Evolutionary conservation across 2,113 vertebrate species (phyloP), one percentile per base, ranked within the genome.

Genomic region (Lamprologus tigripictilis): DNA sequence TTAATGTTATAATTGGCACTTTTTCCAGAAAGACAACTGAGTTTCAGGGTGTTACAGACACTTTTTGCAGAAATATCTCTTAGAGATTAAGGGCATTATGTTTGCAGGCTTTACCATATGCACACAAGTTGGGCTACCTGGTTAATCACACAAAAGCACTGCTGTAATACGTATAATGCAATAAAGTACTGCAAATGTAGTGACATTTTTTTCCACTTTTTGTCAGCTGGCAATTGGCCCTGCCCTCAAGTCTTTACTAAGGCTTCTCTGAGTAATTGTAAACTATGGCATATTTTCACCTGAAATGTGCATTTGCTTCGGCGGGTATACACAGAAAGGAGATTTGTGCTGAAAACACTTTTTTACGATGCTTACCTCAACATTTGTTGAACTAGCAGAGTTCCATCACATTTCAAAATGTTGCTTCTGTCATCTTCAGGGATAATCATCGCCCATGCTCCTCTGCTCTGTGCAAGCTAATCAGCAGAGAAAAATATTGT

Each of bases 1-100:
- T 96, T 96, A 96, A 96, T 96, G 96, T 96, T 95, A 82, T 96
- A 97, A 96, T 96, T 96, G 96, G 85, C 93, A 93, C 88, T 92
- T 94, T 94, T 94, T 90, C 88, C 84, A 86, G 68, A 54, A 83
- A 93, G 90, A 94, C 81, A 51, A 78, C 71, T 89, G 71, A 86
- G 85, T 86, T 91, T 88, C 87, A 84, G 83, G 84, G 71, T 88
- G 55, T 66, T 31, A 81, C 88, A 88, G 51, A 82, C 47, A 86
- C 57, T 49, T 3, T 26, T 58, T 83, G 19, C 57, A 86, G 19
- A 84, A 80, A 61, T 89, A 82, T 66, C 28, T 58, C 71, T 78
- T 88, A 82, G 33, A 82, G 42, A 53, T 47, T 83, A 87, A 88
- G 26, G 19, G 53, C 54, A 79, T 80, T 83, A 63, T 93, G 89